Conservation (phyloP, 2,113 vertebrate species). For the Diphyllodes magnificus region DNA sequence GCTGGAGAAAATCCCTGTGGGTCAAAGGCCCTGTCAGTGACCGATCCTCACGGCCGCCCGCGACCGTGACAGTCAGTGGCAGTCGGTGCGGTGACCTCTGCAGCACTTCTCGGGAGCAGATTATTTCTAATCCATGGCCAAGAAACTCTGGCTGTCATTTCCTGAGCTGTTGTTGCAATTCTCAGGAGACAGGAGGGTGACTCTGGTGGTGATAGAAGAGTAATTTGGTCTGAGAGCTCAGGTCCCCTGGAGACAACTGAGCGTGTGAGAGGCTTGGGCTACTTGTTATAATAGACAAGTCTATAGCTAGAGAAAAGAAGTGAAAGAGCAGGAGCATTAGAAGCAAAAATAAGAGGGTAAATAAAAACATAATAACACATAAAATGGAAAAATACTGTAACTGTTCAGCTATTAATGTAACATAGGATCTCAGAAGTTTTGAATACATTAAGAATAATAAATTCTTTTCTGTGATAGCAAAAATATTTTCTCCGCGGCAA, state of each 20-base stretch:
- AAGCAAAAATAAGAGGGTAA: background rate
- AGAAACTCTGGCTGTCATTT: background rate
- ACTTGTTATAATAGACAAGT: background rate
- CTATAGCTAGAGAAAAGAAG: background rate
- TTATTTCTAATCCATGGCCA: background rate
- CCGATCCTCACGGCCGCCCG: rapidly evolving
- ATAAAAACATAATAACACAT: background rate
- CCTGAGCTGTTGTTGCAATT: background rate
- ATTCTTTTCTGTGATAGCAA: background rate
- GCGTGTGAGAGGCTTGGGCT: background rate
- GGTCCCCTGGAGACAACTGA: background rate
- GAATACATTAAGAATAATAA: background rate
- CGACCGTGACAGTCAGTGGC: rapidly evolving
- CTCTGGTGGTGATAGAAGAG: background rate
- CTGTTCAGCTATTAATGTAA: background rate
- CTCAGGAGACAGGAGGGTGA: background rate
- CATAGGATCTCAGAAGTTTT: background rate
- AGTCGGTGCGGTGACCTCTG: background rate
- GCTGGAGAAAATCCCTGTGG: background rate
- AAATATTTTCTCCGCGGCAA: background rate
- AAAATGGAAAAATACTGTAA: background rate
- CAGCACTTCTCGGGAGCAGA: background rate
- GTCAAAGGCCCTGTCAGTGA: background rate
- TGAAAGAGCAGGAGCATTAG: rapidly evolving
- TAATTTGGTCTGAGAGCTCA: background rate